phyloP scores from a whole-genome alignment of 2,797 vertebrate species.

The Enteromius afrohamiltoni region DNA sequence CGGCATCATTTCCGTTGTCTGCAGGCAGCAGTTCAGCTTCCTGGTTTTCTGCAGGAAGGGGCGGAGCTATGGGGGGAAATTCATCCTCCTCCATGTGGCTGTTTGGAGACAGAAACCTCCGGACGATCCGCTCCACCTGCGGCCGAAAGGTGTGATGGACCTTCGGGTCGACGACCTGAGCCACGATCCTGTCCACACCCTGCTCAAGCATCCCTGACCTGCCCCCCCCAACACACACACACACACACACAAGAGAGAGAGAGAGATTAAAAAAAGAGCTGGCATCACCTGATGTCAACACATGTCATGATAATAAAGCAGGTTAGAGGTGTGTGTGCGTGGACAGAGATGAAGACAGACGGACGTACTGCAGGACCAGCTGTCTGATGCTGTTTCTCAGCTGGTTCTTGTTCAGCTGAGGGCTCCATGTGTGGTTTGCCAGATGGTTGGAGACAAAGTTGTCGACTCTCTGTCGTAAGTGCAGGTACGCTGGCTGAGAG shows the following conservation, averaged over 20 bases:
- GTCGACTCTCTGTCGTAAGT: constrained; percentile 95
- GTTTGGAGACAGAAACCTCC: constrained; percentile 91
- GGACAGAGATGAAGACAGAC: background rate
- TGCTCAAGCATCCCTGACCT: constrained; percentile 99
- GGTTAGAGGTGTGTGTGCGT: too few relatives aligned
- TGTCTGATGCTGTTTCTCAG: constrained; percentile 97
- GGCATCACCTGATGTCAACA: too few relatives aligned
- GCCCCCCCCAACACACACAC: too few relatives aligned
- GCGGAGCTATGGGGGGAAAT: constrained; percentile 57
- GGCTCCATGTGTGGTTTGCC: constrained; percentile 98
- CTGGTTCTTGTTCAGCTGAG: constrained; percentile 98
- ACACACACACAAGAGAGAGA: too few relatives aligned
- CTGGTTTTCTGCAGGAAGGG: constrained; percentile 74
- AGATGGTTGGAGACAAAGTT: constrained; percentile 98
- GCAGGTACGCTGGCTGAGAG: constrained; percentile 93
- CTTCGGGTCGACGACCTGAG: constrained; percentile 98
- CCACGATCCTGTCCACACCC: constrained; percentile 97
- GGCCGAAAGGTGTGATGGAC: constrained; percentile 97
- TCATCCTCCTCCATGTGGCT: constrained; percentile 82
- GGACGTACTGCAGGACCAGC: constrained; percentile 94
- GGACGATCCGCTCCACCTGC: constrained; percentile 95
- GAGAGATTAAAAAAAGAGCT: background rate
- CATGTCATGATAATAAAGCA: too few relatives aligned
- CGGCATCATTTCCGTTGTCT: constrained; percentile 72
- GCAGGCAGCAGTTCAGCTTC: constrained; percentile 76